Conservation (phyloP, 2,888 invertebrate genomes). For the Phragmatobia fuliginosa region DNA sequence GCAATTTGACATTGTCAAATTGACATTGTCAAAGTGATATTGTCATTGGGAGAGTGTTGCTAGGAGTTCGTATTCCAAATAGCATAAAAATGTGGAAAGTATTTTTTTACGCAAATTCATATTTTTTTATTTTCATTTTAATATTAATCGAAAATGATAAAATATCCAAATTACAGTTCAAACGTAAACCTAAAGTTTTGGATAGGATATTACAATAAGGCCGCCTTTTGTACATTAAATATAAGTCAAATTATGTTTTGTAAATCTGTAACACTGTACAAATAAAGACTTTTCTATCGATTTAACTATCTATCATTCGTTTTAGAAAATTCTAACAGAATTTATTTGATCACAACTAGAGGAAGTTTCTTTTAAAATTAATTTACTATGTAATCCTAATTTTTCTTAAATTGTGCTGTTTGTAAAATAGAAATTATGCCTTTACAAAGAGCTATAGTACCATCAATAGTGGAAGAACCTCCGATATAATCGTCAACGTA, state of each 20-base stretch:
- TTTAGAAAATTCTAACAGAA: neutral
- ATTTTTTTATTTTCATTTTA: neutral
- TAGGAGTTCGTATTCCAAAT: too few relatives aligned
- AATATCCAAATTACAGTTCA: constrained; percentile 30
- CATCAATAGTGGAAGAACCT: neutral
- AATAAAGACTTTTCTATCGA: too few relatives aligned
- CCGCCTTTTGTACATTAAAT: too few relatives aligned
- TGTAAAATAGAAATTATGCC: neutral
- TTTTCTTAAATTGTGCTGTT: constrained; percentile 8
- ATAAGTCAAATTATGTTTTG: too few relatives aligned
- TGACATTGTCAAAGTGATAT: too few relatives aligned
- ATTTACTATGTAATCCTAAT: neutral
- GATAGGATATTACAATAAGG: too few relatives aligned
- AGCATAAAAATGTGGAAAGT: too few relatives aligned
- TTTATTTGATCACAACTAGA: too few relatives aligned
- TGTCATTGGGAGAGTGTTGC: too few relatives aligned
- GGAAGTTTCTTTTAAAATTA: neutral
- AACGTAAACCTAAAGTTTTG: constrained; percentile 42
- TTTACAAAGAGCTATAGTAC: neutral
- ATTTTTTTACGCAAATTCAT: too few relatives aligned
- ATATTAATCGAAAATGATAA: constrained; percentile 37
- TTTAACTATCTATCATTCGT: neutral
- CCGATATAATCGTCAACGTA: neutral
- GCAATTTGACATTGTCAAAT: too few relatives aligned
- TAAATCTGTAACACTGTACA: too few relatives aligned